phyloP scores from a whole-genome alignment of 64 coral and sea anemone species.

The Platygyra sinensis region DNA sequence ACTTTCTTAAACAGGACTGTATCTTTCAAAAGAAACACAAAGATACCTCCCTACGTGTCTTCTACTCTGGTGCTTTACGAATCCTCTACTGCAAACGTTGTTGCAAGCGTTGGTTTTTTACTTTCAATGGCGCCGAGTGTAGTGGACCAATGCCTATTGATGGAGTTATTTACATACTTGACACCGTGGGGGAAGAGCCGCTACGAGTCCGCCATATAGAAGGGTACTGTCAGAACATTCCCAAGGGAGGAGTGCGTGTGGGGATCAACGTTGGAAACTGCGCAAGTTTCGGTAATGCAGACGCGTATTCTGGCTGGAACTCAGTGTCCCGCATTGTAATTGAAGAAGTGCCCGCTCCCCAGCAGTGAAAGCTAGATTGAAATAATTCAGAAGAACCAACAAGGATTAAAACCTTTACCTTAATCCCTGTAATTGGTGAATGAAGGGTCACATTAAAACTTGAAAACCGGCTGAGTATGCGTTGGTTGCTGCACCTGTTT shows the following conservation, averaged over 20 bases:
- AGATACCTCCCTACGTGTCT: conserved; percentile 4
- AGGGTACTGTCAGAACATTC: conserved; percentile 51
- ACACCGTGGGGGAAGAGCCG: not conserved
- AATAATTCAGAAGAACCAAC: no score
- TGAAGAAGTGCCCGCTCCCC: conserved; percentile 18
- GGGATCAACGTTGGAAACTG: conserved; percentile 61
- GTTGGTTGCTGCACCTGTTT: no score
- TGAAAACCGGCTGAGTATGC: no score
- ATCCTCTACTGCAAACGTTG: not conserved
- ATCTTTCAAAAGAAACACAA: conserved; percentile 13
- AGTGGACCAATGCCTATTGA: no score
- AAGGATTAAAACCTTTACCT: no score
- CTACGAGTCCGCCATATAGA: conserved; percentile 46
- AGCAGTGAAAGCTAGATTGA: not conserved
- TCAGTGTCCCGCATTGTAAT: conserved; percentile 26
- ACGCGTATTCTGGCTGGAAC: conserved; percentile 19
- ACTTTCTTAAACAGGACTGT: conserved; percentile 5
- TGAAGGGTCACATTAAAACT: no score
- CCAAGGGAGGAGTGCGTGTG: conserved; percentile 21
- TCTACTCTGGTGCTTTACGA: conserved; percentile 12
- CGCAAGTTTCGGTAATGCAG: conserved; percentile 25
- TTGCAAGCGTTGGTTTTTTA: conserved; percentile 63
- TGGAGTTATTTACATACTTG: no score
- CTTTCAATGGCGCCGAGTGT: conserved; percentile 36
- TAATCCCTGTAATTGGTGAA: no score